These are phyloP conservation scores for Accipiter virgatus DNA, from an alignment of 2,113 vertebrate species.

Conservation along the genomic window DNA sequence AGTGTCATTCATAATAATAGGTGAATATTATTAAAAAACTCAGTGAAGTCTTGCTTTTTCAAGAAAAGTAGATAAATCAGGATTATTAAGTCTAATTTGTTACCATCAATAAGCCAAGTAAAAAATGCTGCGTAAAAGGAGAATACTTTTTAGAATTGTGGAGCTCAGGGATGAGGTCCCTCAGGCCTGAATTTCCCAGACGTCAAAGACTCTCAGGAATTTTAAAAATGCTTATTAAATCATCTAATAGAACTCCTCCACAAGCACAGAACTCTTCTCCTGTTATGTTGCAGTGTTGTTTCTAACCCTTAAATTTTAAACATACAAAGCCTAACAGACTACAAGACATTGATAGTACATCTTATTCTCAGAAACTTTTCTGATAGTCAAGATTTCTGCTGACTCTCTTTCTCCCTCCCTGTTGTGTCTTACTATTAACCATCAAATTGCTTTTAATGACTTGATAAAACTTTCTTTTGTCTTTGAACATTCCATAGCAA, in stretches of 20 bases:
- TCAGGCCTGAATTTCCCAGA: neutral
- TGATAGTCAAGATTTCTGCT: neutral
- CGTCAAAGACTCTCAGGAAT: neutral
- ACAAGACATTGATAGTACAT: neutral
- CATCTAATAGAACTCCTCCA: neutral
- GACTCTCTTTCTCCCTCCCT: neutral
- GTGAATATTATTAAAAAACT: neutral
- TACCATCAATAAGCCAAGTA: neutral
- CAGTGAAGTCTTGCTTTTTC: neutral
- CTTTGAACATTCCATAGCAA: neutral
- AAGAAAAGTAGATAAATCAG: neutral
- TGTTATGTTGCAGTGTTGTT: neutral
- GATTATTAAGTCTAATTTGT: constrained; percentile 18
- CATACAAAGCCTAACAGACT: neutral
- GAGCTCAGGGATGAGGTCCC: neutral
- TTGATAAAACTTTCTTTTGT: neutral
- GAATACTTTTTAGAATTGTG: neutral
- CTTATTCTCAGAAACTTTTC: neutral
- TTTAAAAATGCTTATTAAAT: neutral
- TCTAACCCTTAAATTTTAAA: neutral
- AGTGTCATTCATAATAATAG: constrained; percentile 37
- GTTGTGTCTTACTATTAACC: neutral
- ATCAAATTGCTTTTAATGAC: neutral
- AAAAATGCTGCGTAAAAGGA: neutral
- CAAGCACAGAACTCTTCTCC: neutral